These are phyloP conservation scores for Coracopsis vasa DNA, from an alignment of 2,113 vertebrate genomes.

Conservation along the genomic window DNA sequence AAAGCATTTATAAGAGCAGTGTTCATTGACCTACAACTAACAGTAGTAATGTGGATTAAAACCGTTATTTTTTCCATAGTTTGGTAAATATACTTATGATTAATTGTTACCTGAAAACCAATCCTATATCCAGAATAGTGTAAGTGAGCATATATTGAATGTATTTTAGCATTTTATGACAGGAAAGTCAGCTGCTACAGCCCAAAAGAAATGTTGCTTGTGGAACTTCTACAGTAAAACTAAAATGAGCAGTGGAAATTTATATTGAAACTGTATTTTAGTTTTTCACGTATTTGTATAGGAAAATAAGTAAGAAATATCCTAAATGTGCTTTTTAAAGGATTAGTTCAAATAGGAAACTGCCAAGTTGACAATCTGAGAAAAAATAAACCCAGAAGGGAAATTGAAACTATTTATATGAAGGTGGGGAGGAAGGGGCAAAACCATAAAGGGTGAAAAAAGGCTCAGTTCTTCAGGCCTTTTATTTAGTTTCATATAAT, in stretches of 20 bases:
- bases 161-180: background rate
- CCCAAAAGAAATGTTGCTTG: background rate
- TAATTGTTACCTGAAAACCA: background rate
- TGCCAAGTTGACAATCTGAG: background rate
- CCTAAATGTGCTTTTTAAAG: background rate
- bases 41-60: background rate
- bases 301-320: background rate
- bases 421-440: background rate
- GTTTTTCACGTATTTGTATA: background rate
- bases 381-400: background rate
- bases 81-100: background rate
- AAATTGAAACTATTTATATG: background rate
- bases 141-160: background rate
- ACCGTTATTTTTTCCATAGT: background rate
- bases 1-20: background rate
- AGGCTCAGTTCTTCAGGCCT: background rate
- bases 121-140: background rate
- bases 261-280: background rate
- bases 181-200: background rate
- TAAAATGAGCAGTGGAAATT: background rate
- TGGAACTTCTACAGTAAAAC: background rate
- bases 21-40: background rate
- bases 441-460: background rate
- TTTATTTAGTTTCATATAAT: background rate
- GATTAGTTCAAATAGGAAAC: background rate